Evolutionary conservation across 2,113 vertebrate species (phyloP).

Genomic region (Chloropsis hardwickii): DNA sequence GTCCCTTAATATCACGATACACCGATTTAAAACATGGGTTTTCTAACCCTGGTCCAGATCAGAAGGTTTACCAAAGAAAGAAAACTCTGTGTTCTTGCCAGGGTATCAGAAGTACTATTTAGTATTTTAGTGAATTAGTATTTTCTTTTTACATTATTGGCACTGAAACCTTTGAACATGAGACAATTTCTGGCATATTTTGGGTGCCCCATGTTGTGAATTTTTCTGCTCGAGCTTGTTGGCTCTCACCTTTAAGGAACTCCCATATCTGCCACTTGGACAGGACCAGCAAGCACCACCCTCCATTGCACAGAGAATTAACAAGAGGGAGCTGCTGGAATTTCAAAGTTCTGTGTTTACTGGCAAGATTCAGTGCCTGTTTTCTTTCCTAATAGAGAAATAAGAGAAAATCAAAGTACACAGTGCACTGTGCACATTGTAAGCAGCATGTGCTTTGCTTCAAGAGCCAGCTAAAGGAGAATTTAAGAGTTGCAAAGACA

Average conservation of each 20-base stretch:
- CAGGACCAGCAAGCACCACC: not conserved
- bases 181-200: not conserved
- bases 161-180: not conserved
- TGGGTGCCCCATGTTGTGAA: too few species aligned
- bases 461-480: conserved; percentile 9
- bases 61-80: not conserved
- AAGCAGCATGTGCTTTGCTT: not conserved
- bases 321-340: not conserved
- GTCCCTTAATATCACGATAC: not conserved
- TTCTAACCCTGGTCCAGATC: not conserved
- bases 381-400: not conserved
- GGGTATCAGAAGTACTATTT: not conserved
- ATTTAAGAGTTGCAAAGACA: conserved; percentile 27
- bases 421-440: not conserved
- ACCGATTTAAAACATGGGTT: fast-evolving
- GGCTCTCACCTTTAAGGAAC: not conserved
- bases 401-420: not conserved
- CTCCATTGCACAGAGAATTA: not conserved
- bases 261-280: not conserved
- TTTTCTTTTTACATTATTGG: not conserved
- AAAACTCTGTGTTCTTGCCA: not conserved
- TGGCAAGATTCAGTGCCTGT: not conserved
- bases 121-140: not conserved
- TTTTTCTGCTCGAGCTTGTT: not conserved
- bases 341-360: not conserved